Evolutionary conservation across 2,113 vertebrate genomes (phyloP).

Genomic region (Podiceps cristatus): DNA sequence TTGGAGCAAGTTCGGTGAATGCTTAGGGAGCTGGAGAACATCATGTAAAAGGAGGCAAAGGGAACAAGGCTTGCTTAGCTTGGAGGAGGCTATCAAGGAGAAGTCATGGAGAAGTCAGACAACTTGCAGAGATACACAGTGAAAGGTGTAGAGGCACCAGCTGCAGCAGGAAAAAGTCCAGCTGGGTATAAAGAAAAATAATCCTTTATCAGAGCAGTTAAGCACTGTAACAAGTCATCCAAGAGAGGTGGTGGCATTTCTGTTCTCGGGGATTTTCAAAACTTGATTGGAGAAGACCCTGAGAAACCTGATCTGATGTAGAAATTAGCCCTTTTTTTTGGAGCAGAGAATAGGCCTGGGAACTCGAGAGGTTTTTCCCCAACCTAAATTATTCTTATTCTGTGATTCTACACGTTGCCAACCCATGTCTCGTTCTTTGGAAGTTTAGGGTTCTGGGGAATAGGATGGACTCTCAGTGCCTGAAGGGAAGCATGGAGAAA

Average conservation of each 20-base stretch:
- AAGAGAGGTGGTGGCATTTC: neutral
- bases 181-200: neutral
- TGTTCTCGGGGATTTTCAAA: neutral
- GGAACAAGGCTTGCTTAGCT: neutral
- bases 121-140: neutral
- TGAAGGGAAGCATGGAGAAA: neutral
- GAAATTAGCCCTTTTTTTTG: neutral
- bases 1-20: neutral
- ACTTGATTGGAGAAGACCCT: neutral
- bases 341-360: neutral
- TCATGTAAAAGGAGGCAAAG: neutral
- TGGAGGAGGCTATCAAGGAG: neutral
- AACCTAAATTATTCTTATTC: neutral
- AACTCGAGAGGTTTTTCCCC: neutral
- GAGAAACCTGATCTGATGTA: neutral
- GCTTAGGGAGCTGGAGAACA: neutral
- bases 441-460: neutral
- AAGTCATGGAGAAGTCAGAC: neutral
- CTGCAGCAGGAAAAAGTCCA: conserved; percentile 10
- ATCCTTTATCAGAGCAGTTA: neutral
- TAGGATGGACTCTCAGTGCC: neutral
- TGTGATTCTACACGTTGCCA: neutral
- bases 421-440: accelerated
- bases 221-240: neutral
- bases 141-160: neutral